A percentile compares a stretch with the other conserved stretches of the same genome.
These are phyloP conservation scores for Holocentrus rufus DNA, from an alignment of 2,797 vertebrate genomes.

Conservation along the genomic window DNA sequence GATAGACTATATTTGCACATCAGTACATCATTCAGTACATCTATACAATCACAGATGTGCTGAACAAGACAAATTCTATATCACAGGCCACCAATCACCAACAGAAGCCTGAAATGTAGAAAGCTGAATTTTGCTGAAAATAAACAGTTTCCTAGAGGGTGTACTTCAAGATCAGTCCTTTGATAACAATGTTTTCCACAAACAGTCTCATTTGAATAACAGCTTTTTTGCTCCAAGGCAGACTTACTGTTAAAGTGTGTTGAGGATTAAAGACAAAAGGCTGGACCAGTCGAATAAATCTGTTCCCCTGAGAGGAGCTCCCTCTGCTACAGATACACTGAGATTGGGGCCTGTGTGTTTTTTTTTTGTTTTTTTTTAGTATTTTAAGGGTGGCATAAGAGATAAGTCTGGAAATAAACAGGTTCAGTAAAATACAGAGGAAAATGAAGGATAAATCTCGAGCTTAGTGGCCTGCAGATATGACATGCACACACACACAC, in stretches of 20 bases:
- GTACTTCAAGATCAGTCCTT: slow-evolving; percentile 21
- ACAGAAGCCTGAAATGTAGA: slow-evolving; percentile 12
- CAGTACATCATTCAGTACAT: not conserved
- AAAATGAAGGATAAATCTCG: slow-evolving; percentile 12
- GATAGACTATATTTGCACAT: not conserved
- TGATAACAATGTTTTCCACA: slow-evolving; percentile 35
- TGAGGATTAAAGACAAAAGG: slow-evolving; percentile 63
- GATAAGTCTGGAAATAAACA: slow-evolving; percentile 30
- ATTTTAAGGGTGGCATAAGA: slow-evolving; percentile 16
- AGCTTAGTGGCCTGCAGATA: slow-evolving; percentile 9
- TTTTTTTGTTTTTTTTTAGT: slow-evolving; percentile 12
- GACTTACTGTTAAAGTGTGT: slow-evolving; percentile 53
- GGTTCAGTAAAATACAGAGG: slow-evolving; percentile 2
- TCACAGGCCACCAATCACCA: slow-evolving; percentile 3
- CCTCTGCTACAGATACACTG: not conserved
- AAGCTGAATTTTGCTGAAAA: slow-evolving; percentile 17
- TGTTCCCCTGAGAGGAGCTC: slow-evolving; percentile 47
- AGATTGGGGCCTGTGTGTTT: slow-evolving; percentile 1
- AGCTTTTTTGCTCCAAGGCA: slow-evolving; percentile 53
- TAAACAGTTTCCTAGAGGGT: slow-evolving; percentile 10
- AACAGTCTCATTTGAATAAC: slow-evolving; percentile 59
- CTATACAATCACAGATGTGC: not conserved
- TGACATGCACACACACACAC: not conserved
- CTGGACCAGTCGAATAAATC: slow-evolving; percentile 60
- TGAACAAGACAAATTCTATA: slow-evolving; percentile 7